Conservation (phyloP, 1,140 invertebrate genomes). For the Pogonus chalceus region DNA sequence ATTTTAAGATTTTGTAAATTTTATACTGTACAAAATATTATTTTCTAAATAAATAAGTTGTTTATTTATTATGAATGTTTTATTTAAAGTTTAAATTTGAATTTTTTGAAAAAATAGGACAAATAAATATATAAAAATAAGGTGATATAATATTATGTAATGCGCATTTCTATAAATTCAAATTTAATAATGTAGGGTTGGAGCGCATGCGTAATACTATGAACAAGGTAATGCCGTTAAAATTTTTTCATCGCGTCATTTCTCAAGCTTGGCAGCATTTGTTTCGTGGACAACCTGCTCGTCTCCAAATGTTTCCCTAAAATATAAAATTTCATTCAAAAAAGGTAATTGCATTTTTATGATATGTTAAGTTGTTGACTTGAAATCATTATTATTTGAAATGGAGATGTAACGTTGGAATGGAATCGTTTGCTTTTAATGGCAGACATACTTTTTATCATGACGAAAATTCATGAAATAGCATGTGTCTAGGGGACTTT, state of each 20-base stretch:
- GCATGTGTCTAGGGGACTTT: neutral
- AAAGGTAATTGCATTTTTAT: slow-evolving; percentile 26
- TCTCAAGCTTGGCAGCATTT: slow-evolving; percentile 35
- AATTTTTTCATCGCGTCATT: slow-evolving; percentile 14
- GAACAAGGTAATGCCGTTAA: neutral
- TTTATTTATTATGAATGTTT: neutral
- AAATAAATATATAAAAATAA: too few relatives aligned
- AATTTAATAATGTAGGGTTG: too few relatives aligned
- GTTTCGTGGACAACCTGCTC: slow-evolving; percentile 31
- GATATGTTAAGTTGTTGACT: slow-evolving; percentile 3
- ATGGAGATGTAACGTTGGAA: neutral
- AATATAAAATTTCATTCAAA: slow-evolving; percentile 20
- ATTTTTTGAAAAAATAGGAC: too few relatives aligned
- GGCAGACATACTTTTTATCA: slow-evolving; percentile 4
- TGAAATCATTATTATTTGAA: neutral
- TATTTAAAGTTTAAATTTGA: too few relatives aligned
- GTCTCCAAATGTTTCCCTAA: slow-evolving; percentile 36
- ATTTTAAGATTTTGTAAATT: neutral
- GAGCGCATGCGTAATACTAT: neutral
- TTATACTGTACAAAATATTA: slow-evolving; percentile 2
- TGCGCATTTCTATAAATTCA: too few relatives aligned
- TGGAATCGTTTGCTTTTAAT: neutral
- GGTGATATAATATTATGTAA: too few relatives aligned
- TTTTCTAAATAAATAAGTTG: slow-evolving; percentile 3
- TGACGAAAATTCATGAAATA: neutral